phyloP scores from a whole-genome alignment of 2,113 vertebrate genomes.

The Elachura formosa region DNA sequence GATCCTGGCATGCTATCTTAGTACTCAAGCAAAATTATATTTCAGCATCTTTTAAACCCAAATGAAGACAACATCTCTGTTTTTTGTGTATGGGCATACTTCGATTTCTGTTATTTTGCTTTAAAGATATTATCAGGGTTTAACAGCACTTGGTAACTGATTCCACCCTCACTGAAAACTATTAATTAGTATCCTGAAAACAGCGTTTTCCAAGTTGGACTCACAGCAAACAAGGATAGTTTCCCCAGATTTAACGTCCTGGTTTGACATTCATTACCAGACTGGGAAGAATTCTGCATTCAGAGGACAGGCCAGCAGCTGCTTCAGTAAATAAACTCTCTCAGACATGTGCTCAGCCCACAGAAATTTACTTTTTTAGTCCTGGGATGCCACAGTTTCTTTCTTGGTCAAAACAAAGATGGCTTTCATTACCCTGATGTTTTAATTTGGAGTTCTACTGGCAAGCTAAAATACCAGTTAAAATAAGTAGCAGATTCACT shows the following conservation, averaged over 20 bases:
- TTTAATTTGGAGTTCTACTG: not conserved
- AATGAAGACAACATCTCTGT: not conserved
- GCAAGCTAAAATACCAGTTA: not conserved
- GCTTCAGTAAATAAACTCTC: constrained; percentile 6
- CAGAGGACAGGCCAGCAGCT: not conserved
- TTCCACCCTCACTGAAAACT: not conserved
- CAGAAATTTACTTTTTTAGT: constrained; percentile 32
- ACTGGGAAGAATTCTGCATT: not conserved
- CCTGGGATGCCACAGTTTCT: not conserved
- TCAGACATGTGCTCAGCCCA: constrained; percentile 8
- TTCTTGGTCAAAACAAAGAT: not conserved
- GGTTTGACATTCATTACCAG: not conserved
- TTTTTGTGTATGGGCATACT: not conserved
- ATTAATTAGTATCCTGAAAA: not conserved
- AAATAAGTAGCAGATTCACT: not conserved
- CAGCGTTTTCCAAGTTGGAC: not conserved
- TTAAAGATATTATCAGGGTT: not conserved
- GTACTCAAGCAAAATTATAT: not conserved
- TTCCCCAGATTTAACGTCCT: not conserved
- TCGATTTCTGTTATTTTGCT: not conserved
- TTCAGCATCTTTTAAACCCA: not conserved
- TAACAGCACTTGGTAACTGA: not conserved
- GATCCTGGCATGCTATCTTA: not conserved
- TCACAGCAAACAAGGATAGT: not conserved
- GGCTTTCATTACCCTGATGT: not conserved